Evolutionary conservation across 2,797 vertebrate genomes (phyloP).

Genomic region (Etheostoma perlongum): DNA sequence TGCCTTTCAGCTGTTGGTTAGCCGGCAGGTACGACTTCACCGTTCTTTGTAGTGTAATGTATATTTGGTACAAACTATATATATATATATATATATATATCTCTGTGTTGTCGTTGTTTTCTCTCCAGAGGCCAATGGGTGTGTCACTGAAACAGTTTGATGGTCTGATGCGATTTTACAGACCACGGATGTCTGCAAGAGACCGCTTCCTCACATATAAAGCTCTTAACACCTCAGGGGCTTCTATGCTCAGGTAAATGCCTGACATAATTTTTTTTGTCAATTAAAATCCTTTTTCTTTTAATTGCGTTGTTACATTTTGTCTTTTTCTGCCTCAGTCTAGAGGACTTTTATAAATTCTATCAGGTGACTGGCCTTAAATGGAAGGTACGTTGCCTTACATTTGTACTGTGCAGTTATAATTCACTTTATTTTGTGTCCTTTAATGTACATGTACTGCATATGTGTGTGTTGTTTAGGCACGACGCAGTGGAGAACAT

Average conservation of each 20-base stretch:
- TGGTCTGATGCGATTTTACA: constrained; percentile 95
- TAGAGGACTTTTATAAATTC: constrained; percentile 96
- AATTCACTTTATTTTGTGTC: background rate
- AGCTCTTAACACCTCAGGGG: constrained; percentile 91
- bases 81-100: no score
- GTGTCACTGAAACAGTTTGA: constrained; percentile 96
- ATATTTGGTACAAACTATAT: background rate
- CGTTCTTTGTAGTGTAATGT: background rate
- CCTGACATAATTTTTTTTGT: background rate
- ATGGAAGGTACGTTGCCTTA: constrained; percentile 90
- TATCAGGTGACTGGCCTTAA: constrained; percentile 96
- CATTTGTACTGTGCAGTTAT: background rate
- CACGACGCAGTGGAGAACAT: constrained; percentile 91
- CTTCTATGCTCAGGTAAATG: constrained; percentile 89
- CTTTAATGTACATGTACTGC: constrained; percentile 1
- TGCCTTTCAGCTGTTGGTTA: constrained; percentile 91
- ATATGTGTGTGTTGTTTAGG: constrained; percentile 78
- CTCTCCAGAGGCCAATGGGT: constrained; percentile 88
- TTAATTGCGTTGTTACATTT: background rate
- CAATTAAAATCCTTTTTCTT: background rate
- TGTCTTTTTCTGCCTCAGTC: constrained; percentile 79
- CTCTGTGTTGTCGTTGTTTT: background rate
- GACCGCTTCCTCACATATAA: constrained; percentile 96
- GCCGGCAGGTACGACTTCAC: constrained; percentile 87
- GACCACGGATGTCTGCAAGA: constrained; percentile 91